These are phyloP conservation scores for Melanostigma gelatinosum DNA, from an alignment of 2,113 vertebrate species.

Conservation along the genomic window DNA sequence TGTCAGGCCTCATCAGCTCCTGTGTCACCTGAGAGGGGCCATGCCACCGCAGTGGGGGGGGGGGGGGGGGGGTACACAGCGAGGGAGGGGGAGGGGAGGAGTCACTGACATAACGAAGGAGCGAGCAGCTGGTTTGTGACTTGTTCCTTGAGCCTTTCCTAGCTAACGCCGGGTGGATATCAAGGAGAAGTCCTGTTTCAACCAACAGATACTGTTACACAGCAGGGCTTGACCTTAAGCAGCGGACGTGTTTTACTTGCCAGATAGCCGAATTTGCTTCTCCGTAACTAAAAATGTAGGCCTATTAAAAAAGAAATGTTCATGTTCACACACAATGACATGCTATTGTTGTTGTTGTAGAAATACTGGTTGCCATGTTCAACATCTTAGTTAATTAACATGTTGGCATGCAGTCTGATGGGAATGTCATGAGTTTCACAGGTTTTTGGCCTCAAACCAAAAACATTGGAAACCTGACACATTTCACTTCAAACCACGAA, in stretches of 20 bases:
- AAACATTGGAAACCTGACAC: no score
- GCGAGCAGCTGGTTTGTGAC: neutral
- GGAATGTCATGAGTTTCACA: no score
- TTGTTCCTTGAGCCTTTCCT: neutral
- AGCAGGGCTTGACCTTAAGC: no score
- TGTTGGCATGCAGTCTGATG: no score
- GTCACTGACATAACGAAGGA: neutral
- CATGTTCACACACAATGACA: no score
- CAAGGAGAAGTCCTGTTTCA: neutral
- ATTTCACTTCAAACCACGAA: no score
- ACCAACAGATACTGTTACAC: neutral
- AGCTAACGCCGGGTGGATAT: neutral
- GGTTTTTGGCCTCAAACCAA: no score
- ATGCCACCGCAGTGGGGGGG: slow-evolving; percentile 53
- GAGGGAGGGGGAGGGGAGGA: neutral
- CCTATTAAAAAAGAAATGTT: neutral
- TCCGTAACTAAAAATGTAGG: neutral
- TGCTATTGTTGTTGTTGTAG: no score
- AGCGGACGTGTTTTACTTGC: neutral
- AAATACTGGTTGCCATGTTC: no score
- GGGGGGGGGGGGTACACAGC: slow-evolving; percentile 18
- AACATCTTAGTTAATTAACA: no score
- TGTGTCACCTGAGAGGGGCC: slow-evolving; percentile 74
- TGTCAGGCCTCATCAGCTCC: slow-evolving; percentile 78
- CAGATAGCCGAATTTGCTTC: neutral